Conservation (phyloP, 2,888 invertebrate species). For the Archips crataeganus region DNA sequence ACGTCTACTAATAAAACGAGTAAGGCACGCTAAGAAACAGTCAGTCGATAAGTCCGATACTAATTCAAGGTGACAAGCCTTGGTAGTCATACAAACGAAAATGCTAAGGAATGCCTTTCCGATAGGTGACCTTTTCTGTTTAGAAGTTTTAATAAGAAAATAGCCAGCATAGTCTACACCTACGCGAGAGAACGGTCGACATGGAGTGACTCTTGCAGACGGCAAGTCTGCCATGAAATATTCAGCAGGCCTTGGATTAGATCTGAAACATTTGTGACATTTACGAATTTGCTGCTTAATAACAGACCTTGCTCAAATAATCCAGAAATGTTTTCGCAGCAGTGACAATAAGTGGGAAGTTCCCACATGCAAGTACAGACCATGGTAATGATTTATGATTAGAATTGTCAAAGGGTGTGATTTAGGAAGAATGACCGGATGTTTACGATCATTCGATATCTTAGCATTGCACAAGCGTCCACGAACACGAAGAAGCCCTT, state of each 20-base stretch:
- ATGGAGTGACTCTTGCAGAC: neutral
- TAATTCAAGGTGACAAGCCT: slow-evolving; percentile 16
- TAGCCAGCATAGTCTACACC: neutral
- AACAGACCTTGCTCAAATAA: slow-evolving; percentile 11
- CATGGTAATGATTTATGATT: slow-evolving; percentile 23
- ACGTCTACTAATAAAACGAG: slow-evolving; percentile 10
- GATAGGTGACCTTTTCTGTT: too few relatives aligned
- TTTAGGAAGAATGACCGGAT: slow-evolving; percentile 18
- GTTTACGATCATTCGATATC: neutral
- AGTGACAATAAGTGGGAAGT: slow-evolving; percentile 11
- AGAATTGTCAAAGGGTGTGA: slow-evolving; percentile 8
- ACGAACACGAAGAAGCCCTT: too few relatives aligned
- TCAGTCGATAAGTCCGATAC: slow-evolving; percentile 23
- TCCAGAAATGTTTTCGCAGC: slow-evolving; percentile 16
- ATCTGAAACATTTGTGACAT: slow-evolving; percentile 6
- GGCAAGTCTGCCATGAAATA: slow-evolving; percentile 7
- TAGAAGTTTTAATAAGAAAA: too few relatives aligned
- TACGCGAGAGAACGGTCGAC: neutral
- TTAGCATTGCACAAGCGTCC: neutral
- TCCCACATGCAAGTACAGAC: slow-evolving; percentile 11
- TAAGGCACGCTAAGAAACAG: slow-evolving; percentile 23
- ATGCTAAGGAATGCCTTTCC: slow-evolving; percentile 1
- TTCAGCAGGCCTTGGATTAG: slow-evolving; percentile 3
- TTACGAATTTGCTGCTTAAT: neutral
- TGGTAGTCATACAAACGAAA: slow-evolving; percentile 6